Conservation (phyloP, 2,113 vertebrate genomes). For the Athene noctua region DNA sequence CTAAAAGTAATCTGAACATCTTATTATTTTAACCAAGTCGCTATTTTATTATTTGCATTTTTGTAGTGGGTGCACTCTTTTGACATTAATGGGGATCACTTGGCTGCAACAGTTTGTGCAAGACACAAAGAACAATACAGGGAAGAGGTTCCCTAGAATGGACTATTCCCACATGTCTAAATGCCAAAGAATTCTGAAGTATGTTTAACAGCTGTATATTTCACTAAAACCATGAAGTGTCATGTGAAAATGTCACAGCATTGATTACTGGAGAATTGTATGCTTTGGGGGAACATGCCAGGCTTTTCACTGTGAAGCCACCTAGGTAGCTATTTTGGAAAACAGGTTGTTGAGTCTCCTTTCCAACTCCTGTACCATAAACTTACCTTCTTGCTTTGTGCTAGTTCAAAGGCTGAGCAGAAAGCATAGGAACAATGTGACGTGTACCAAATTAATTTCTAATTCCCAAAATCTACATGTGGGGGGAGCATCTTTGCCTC, state of each 20-base stretch:
- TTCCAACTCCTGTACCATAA: not conserved
- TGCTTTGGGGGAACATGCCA: not conserved
- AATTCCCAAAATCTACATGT: not conserved
- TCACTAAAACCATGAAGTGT: not conserved
- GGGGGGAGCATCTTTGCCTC: not conserved
- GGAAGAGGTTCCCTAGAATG: not conserved
- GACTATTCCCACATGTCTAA: not conserved
- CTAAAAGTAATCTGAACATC: not conserved
- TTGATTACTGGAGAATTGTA: not conserved
- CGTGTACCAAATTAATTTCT: not conserved
- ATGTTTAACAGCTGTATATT: not conserved
- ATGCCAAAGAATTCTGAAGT: not conserved
- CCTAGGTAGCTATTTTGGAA: not conserved
- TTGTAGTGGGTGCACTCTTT: not conserved
- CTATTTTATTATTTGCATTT: not conserved
- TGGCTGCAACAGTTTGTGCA: not conserved
- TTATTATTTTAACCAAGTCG: not conserved
- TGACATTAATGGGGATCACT: not conserved
- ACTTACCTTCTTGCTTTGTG: not conserved
- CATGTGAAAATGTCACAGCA: fast-evolving
- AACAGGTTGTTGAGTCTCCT: not conserved
- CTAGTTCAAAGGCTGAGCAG: not conserved
- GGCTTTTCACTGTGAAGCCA: not conserved
- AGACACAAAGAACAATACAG: not conserved
- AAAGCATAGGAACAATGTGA: not conserved